These are phyloP conservation scores for Hyalella azteca DNA, from an alignment of 2,888 invertebrate species.

Conservation along the genomic window DNA sequence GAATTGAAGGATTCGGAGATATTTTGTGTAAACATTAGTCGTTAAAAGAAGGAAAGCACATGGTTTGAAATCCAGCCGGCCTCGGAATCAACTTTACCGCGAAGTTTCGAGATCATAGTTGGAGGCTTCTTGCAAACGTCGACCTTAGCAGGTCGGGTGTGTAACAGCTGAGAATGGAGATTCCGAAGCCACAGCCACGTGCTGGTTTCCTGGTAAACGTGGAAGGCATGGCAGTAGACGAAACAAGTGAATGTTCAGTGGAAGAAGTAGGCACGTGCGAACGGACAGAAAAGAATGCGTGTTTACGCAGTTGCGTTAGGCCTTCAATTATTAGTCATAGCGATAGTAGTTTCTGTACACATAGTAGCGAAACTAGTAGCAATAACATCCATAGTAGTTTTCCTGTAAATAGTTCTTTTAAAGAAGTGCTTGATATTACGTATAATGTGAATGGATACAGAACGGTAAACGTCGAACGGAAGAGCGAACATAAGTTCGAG, in stretches of 20 bases:
- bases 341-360: neutral
- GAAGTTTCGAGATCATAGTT: neutral
- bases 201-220: no score
- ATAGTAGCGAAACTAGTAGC: neutral
- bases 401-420: conserved; percentile 1
- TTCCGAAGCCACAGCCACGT: neutral
- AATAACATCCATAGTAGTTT: neutral
- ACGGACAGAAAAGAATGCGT: neutral
- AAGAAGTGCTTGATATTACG: conserved; percentile 2
- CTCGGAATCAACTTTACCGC: neutral
- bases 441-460: neutral
- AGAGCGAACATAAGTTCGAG: neutral
- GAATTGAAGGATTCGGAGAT: no score
- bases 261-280: neutral
- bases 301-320: neutral
- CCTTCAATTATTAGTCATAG: neutral
- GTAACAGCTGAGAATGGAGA: neutral
- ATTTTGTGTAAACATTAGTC: no score
- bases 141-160: neutral
- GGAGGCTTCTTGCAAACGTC: neutral
- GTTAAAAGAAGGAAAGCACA: no score
- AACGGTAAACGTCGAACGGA: neutral
- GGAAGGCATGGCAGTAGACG: neutral
- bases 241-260: neutral
- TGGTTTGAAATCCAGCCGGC: neutral